Percentiles rank a stretch among this genome's conserved stretches.
These are phyloP conservation scores for Drepana falcataria DNA, from an alignment of 2,888 invertebrate genomes.

Conservation along the genomic window DNA sequence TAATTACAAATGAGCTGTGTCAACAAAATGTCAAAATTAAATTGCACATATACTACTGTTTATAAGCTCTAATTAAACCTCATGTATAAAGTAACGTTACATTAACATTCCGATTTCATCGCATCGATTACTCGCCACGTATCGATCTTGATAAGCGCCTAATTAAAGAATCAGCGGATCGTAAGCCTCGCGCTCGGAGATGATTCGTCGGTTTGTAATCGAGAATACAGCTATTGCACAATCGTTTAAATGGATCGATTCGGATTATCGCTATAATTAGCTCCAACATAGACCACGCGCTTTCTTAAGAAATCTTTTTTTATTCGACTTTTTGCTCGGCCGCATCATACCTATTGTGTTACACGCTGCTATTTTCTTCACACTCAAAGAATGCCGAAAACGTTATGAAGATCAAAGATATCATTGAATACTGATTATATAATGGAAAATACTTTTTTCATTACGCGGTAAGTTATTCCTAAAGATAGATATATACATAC, in stretches of 20 bases:
- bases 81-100: slow-evolving; percentile 38
- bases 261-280: slow-evolving; percentile 66
- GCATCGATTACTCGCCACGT: slow-evolving; percentile 48
- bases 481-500: no score
- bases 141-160: slow-evolving; percentile 62
- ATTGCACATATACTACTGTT: slow-evolving; percentile 3
- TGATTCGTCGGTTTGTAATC: slow-evolving; percentile 60
- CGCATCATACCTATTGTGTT: slow-evolving; percentile 35
- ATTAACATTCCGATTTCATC: slow-evolving; percentile 52
- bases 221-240: slow-evolving; percentile 60
- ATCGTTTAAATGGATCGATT: slow-evolving; percentile 67
- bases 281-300: slow-evolving; percentile 52
- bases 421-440: slow-evolving; percentile 11
- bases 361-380: slow-evolving; percentile 6
- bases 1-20: background rate
- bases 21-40: slow-evolving; percentile 4
- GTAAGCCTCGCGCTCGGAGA: slow-evolving; percentile 38
- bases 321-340: slow-evolving; percentile 25
- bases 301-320: slow-evolving; percentile 47
- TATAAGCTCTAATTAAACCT: slow-evolving; percentile 35
- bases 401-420: slow-evolving; percentile 9
- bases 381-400: slow-evolving; percentile 15
- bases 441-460: background rate
- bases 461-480: background rate
- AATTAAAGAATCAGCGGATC: slow-evolving; percentile 59